These are phyloP conservation scores for Drosophila baimaii DNA, from an alignment of 1,140 invertebrate species.

Conservation along the genomic window DNA sequence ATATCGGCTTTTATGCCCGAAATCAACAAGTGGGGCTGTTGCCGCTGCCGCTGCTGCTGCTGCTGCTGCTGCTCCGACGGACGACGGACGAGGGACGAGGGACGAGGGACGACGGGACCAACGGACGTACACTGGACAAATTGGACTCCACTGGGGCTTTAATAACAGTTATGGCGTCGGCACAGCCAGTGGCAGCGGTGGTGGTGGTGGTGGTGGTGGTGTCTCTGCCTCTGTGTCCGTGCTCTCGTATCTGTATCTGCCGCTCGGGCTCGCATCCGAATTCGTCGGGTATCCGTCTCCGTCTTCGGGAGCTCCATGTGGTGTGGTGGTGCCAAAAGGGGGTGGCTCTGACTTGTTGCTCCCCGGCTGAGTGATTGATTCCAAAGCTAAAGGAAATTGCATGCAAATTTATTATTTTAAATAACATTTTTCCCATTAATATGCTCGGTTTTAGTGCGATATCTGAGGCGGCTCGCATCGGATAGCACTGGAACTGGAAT, in stretches of 20 bases:
- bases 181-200: conserved; percentile 10
- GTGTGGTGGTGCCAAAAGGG: conserved; percentile 27
- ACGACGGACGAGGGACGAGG: conserved; percentile 13
- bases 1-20: conserved; percentile 66
- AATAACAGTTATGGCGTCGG: conserved; percentile 73
- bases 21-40: conserved; percentile 71
- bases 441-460: conserved; percentile 37
- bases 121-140: conserved; percentile 43
- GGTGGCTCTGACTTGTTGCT: conserved; percentile 44
- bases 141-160: conserved; percentile 63
- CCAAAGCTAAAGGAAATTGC: conserved; percentile 44
- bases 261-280: conserved; percentile 24
- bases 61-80: conserved; percentile 21
- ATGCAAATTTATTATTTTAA: conserved; percentile 79
- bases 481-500: conserved; percentile 28
- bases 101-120: conserved; percentile 15
- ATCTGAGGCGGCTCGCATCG: conserved; percentile 38
- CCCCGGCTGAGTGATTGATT: conserved; percentile 71
- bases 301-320: conserved; percentile 6
- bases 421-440: conserved; percentile 77
- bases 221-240: conserved; percentile 28
- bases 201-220: conserved; percentile 5
- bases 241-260: conserved; percentile 22
- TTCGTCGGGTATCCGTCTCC: conserved; percentile 6
- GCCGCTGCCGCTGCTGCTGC: conserved; percentile 24